Base-by-base conservation (phyloP, 2,888 invertebrate species). In the Hypomecis punctinalis region DNA sequence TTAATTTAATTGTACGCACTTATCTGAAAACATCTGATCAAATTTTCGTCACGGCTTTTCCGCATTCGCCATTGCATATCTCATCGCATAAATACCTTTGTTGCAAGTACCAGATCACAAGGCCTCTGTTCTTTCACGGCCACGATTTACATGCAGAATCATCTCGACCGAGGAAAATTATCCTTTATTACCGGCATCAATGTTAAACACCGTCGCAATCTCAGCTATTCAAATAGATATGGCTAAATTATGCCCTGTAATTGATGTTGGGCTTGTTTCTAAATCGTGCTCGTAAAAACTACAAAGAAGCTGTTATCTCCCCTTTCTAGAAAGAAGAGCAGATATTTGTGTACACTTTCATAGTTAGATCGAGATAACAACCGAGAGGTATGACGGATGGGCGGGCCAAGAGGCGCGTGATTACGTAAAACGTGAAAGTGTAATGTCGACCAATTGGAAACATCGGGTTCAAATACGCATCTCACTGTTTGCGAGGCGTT, bases 371-470 rank as follows among this genome's bases (percentile, higher is more conserved):
- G 76, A 87, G 88, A 88, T 88, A 88, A 87, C 82, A 78, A 72
- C 76, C 79, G 76, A 79, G 73, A 76, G 76, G 84, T 84, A 86
- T 86, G 87, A 86, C 84, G 82, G 86, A 87, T 86, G 86, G 85
- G 84, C 83, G 81, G 76, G 76, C 79, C 82, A 80, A 83, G 82
- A 85, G 82, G 84, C 82, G 82, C 82, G 83, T 83, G 83, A 84
- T 88, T 88, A 85, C 85, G 82, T 88, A 87, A 85, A 85, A 85
- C 86, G 88, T 84, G 88, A 88, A 88, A 88, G 88, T 88, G 83
- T 85, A 81, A 86, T 82, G 80, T 82, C 80, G 83, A 77, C 79
- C 83, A 86, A 87, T 86, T 84, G 83, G 74, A 84, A 84, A 82
- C 81, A 84, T 82, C 81, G 77, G 71, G 73, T 79, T 77, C 79